These are phyloP conservation scores for Oithona nana DNA, from an alignment of 2,888 invertebrate species.

Conservation along the genomic window DNA sequence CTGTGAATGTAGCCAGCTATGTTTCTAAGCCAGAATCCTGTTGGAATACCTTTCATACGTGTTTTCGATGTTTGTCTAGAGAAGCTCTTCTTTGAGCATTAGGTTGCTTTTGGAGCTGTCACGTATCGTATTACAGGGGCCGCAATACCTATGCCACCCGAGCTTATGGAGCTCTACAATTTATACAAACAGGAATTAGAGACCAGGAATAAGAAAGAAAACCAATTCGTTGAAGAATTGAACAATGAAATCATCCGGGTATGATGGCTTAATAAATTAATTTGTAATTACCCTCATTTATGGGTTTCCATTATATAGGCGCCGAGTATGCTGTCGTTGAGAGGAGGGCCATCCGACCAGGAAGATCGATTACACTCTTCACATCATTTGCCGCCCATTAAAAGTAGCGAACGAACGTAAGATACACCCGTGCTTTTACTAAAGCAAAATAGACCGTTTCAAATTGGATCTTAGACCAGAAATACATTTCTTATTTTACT, in stretches of 20 bases:
- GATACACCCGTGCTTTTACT: too few relatives aligned
- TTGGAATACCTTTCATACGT: too few relatives aligned
- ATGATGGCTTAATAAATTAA: not conserved
- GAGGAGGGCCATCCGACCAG: too few relatives aligned
- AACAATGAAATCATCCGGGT: constrained; percentile 3
- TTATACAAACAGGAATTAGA: constrained; percentile 72
- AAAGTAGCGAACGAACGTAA: too few relatives aligned
- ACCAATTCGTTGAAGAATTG: not conserved
- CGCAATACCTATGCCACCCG: constrained; percentile 43
- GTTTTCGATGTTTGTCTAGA: too few relatives aligned
- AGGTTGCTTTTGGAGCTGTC: not conserved
- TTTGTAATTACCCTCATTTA: not conserved
- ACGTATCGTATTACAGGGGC: not conserved
- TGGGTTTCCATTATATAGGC: not conserved
- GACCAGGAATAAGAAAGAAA: not conserved
- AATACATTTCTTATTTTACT: too few relatives aligned
- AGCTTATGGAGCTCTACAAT: constrained; percentile 56
- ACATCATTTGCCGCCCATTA: not conserved
- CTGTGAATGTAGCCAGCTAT: too few relatives aligned
- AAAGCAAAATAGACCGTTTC: too few relatives aligned
- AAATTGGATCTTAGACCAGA: too few relatives aligned
- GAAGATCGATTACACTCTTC: not conserved
- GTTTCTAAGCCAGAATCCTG: too few relatives aligned
- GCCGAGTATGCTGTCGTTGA: constrained; percentile 1
- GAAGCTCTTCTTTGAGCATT: not conserved